These are phyloP conservation scores for Zosterops pallidus DNA, from an alignment of 2,113 vertebrate species.

Conservation along the genomic window DNA sequence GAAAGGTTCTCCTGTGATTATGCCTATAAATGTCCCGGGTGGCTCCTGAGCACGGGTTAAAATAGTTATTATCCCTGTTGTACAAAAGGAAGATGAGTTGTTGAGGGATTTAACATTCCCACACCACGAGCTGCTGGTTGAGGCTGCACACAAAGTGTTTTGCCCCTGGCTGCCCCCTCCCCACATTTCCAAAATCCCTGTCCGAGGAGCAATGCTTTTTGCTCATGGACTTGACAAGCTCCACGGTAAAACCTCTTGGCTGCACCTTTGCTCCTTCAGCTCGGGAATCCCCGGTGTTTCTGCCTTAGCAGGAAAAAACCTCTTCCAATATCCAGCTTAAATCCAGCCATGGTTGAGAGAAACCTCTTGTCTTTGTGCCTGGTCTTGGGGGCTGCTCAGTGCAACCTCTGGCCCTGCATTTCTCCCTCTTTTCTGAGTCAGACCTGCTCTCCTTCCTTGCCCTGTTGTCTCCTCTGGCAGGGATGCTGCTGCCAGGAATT, in stretches of 20 bases:
- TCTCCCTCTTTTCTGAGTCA: neutral
- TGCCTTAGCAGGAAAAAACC: neutral
- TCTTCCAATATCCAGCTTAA: neutral
- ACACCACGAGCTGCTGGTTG: accelerated
- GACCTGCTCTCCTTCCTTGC: neutral
- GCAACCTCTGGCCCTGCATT: accelerated
- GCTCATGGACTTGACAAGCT: neutral
- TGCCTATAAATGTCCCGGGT: neutral
- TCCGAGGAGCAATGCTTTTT: neutral
- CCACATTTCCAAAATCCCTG: neutral
- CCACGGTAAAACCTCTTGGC: neutral
- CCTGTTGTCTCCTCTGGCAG: neutral
- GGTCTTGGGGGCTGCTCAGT: neutral
- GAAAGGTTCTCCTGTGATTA: neutral
- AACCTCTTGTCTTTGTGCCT: neutral
- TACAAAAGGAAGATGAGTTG: neutral
- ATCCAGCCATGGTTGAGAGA: neutral
- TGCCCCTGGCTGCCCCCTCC: neutral
- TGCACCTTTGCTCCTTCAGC: neutral
- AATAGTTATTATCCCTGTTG: neutral
- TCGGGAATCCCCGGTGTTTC: neutral
- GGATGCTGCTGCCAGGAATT: neutral
- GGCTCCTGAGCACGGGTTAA: neutral
- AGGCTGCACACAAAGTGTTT: accelerated
- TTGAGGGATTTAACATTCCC: neutral